Evolutionary conservation across 2,797 vertebrate species (phyloP).

Genomic region (Gymnoscopelus microlampas): DNA sequence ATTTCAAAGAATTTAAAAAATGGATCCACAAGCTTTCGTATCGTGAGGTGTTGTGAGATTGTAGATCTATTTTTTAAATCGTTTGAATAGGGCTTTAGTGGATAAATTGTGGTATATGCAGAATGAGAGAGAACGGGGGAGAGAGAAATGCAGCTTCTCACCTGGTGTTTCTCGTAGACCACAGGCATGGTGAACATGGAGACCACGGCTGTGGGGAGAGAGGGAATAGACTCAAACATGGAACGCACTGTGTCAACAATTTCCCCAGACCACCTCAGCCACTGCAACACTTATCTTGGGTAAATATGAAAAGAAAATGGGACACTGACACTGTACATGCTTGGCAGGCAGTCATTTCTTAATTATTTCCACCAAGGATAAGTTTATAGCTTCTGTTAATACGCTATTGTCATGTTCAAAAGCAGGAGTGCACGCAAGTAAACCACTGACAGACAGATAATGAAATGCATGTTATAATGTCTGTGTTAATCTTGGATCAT

Average conservation of each 20-base stretch:
- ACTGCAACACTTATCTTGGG: constrained; percentile 45
- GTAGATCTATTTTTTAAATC: no score
- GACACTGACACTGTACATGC: background rate
- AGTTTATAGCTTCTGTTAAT: no score
- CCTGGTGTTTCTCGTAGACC: constrained; percentile 99
- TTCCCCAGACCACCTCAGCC: background rate
- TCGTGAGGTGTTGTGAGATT: no score
- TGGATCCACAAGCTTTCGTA: no score
- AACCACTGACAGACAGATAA: background rate
- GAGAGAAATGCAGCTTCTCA: constrained; percentile 61
- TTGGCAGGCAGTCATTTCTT: background rate
- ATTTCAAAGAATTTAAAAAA: no score
- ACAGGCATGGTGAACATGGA: constrained; percentile 98
- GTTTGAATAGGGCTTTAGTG: no score
- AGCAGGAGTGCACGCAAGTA: background rate
- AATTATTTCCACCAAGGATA: background rate
- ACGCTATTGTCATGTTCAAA: background rate
- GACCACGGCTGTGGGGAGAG: constrained; percentile 87
- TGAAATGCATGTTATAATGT: background rate
- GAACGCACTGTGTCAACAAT: constrained; percentile 26
- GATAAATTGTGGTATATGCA: no score
- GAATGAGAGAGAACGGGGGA: background rate
- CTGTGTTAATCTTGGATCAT: constrained; percentile 5
- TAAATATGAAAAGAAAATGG: constrained; percentile 54
- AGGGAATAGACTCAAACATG: constrained; percentile 35